A percentile compares a stretch with the other conserved stretches of the same genome.
These are phyloP conservation scores for Luffia ferchaultella DNA, from an alignment of 2,888 invertebrate species.

Conservation along the genomic window DNA sequence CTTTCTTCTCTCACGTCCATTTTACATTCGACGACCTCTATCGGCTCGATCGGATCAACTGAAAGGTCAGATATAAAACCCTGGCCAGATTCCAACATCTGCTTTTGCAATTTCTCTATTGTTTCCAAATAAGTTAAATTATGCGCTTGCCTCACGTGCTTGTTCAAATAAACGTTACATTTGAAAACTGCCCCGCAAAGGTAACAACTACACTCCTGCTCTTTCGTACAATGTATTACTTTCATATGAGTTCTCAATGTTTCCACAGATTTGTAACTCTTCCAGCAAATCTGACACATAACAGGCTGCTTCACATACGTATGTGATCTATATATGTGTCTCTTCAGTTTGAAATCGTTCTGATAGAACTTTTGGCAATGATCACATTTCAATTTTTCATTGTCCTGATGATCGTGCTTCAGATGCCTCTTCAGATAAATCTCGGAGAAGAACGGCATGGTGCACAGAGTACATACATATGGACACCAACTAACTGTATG, in stretches of 20 bases:
- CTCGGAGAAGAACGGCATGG: not conserved
- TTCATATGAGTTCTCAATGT: not conserved
- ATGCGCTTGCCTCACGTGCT: not conserved
- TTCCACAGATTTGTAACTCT: not conserved
- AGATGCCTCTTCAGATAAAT: not conserved
- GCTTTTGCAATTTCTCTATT: not conserved
- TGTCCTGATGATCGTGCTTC: not conserved
- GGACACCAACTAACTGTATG: not conserved
- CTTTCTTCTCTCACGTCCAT: not conserved
- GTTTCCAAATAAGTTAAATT: not conserved
- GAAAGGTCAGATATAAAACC: not conserved
- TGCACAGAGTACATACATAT: not conserved
- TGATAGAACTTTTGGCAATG: not conserved
- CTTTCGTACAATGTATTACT: not conserved
- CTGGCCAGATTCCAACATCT: not conserved
- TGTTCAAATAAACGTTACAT: not conserved
- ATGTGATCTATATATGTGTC: not conserved
- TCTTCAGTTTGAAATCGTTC: not conserved
- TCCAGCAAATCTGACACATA: not conserved
- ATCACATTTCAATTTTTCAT: not conserved
- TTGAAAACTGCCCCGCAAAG: not conserved
- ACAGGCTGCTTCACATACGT: not conserved
- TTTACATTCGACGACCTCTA: not conserved
- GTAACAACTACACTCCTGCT: not conserved
- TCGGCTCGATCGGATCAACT: not conserved